Conservation (phyloP, 2,113 vertebrate species). For the Rhinopomastus cyanomelas region DNA sequence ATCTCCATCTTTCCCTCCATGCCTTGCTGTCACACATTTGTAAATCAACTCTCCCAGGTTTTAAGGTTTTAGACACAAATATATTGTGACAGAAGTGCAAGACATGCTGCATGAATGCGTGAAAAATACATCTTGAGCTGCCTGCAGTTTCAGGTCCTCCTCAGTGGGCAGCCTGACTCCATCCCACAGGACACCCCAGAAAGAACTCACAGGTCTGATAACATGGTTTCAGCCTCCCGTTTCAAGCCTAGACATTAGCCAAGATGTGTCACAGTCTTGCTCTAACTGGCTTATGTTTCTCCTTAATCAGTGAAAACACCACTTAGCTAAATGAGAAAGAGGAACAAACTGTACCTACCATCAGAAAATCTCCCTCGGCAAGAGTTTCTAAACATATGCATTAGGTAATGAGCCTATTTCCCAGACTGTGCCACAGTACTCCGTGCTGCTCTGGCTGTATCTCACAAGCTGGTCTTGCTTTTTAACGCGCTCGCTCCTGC, state of each 20-base stretch:
- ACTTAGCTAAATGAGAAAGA: slow-evolving; percentile 34
- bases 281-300: not conserved
- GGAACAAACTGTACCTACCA: slow-evolving; percentile 44
- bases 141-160: not conserved
- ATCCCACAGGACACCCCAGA: not conserved
- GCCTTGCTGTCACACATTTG: not conserved
- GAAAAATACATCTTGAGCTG: not conserved
- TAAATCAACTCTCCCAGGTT: not conserved
- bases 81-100: not conserved
- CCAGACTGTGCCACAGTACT: slow-evolving; percentile 32
- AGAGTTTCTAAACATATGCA: slow-evolving; percentile 55
- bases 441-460: slow-evolving; percentile 34
- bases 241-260: not conserved
- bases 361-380: slow-evolving; percentile 23
- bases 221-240: not conserved
- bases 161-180: not conserved
- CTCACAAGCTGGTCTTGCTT: slow-evolving; percentile 35
- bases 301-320: slow-evolving; percentile 25
- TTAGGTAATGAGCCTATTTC: slow-evolving; percentile 52
- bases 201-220: not conserved
- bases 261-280: not conserved
- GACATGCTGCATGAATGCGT: not conserved
- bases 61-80: not conserved
- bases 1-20: not conserved
- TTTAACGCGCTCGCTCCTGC: not conserved